Evolutionary conservation across 2,113 vertebrate genomes (phyloP).

Genomic region (Thamnaconus septentrionalis): DNA sequence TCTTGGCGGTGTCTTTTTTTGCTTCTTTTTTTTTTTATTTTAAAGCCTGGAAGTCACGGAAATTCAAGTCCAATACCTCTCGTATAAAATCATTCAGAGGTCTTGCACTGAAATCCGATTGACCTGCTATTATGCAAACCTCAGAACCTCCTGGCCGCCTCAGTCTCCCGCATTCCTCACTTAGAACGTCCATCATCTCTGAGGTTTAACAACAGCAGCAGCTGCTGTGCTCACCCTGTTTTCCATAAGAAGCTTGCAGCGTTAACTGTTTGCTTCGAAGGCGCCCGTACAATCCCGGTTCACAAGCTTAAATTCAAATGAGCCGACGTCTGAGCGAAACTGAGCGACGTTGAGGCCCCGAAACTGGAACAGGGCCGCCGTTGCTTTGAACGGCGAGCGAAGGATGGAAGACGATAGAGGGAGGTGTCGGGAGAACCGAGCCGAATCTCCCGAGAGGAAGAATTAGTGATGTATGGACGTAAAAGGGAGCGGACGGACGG

Average conservation of each 20-base stretch:
- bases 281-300: slow-evolving; percentile 33
- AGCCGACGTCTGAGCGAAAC: slow-evolving; percentile 36
- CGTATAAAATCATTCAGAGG: slow-evolving; percentile 41
- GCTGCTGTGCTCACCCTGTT: too few relatives aligned
- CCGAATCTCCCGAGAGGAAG: slow-evolving; percentile 36
- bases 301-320: slow-evolving; percentile 59
- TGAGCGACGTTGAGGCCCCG: slow-evolving; percentile 21
- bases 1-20: too few relatives aligned
- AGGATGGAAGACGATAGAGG: neutral
- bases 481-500: slow-evolving; percentile 19
- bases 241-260: too few relatives aligned
- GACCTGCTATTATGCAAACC: slow-evolving; percentile 60
- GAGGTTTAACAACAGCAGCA: slow-evolving; percentile 19
- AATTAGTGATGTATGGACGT: slow-evolving; percentile 47
- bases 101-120: slow-evolving; percentile 44
- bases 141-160: slow-evolving; percentile 46
- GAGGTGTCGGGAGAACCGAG: slow-evolving; percentile 22
- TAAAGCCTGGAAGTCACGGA: slow-evolving; percentile 21
- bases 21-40: slow-evolving; percentile 7
- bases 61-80: slow-evolving; percentile 38
- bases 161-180: slow-evolving; percentile 34
- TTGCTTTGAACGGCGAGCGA: slow-evolving; percentile 28
- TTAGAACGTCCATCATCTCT: slow-evolving; percentile 31
- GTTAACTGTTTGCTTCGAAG: slow-evolving; percentile 20
- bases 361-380: slow-evolving; percentile 29